Evolutionary conservation across 2,888 invertebrate species (phyloP).

Genomic region (Portevinia maculata): DNA sequence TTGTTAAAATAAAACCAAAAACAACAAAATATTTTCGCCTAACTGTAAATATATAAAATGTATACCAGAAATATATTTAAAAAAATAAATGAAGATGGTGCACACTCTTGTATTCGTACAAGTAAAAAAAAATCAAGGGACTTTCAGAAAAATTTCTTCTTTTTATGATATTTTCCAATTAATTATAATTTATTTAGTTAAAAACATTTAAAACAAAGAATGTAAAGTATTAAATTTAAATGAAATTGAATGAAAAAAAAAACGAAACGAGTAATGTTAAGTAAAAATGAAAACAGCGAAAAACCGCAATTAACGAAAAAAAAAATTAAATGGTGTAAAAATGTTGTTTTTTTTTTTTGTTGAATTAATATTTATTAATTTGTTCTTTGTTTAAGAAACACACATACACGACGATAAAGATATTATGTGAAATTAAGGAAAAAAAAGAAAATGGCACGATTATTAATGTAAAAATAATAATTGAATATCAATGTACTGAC

Average conservation of each 20-base stretch:
- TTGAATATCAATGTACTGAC: conserved; percentile 73
- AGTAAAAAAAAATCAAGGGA: conserved; percentile 79
- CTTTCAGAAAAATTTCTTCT: conserved; percentile 54
- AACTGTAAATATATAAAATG: conserved; percentile 57
- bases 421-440: conserved; percentile 70
- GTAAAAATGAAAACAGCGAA: conserved; percentile 73
- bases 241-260: conserved; percentile 67
- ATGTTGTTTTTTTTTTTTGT: conserved; percentile 48
- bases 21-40: conserved; percentile 55
- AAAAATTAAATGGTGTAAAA: conserved; percentile 60
- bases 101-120: conserved; percentile 81
- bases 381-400: conserved; percentile 77
- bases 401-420: conserved; percentile 81
- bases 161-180: conserved; percentile 40
- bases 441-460: conserved; percentile 69
- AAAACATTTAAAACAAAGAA: conserved; percentile 65
- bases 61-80: conserved; percentile 62
- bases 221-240: conserved; percentile 50
- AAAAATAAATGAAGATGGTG: conserved; percentile 77
- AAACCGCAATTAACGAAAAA: conserved; percentile 62
- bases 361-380: conserved; percentile 69
- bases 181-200: conserved; percentile 64
- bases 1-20: conserved; percentile 71
- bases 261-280: conserved; percentile 68
- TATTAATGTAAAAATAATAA: conserved; percentile 69